Base-by-base conservation (phyloP, 2,797 vertebrate species). In the Siniperca obscura region DNA sequence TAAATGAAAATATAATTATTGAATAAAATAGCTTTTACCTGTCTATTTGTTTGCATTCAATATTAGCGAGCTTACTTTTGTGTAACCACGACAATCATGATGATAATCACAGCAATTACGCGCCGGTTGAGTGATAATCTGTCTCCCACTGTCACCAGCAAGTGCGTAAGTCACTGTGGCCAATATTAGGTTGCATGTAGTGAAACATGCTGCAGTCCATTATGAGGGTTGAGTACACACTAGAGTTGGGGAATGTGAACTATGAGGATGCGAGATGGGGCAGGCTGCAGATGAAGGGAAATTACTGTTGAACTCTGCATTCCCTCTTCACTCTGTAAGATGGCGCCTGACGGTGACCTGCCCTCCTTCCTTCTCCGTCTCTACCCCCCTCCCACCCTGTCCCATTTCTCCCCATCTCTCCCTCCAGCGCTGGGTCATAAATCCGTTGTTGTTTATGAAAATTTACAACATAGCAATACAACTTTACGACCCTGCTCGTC, bases 381-480 rank as follows among this genome's bases (percentile, higher is more conserved):
- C 42, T 17, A 60, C 42, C 57, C 68, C 27, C 70, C 9, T 27
- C 22, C 69, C 11, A 16, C 36, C 71, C 3, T 40, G 13, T 46
- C 9, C 64, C 22, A 46, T 12, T 40, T 53, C 42, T 38, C 61
- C n/a, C 57, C 73, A 75, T 50, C 85, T 74, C 83, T 80, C 87
- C 83, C 78, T 84, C 75, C 82, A 86, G 85, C 87, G 25, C 95
- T 94, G 96, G 96, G 96, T 95, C 97, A 98, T 99, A 99, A 99
- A 99, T 99, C 98, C 97, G 97, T 96, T 98, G 98, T 98, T 98
- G 98, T 98, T 98, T 98, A 98, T 99, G 98, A 99, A 98, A 98
- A 99, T 99, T 98, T 99, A 99, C 98, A 98, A 98, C 97, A 96
- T 95, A 95, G 97, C 97, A 96, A 96, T 97, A 95, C 97, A 98